Base-by-base conservation (phyloP, 2,113 vertebrate species). In the human (Homo sapiens) region DNA sequence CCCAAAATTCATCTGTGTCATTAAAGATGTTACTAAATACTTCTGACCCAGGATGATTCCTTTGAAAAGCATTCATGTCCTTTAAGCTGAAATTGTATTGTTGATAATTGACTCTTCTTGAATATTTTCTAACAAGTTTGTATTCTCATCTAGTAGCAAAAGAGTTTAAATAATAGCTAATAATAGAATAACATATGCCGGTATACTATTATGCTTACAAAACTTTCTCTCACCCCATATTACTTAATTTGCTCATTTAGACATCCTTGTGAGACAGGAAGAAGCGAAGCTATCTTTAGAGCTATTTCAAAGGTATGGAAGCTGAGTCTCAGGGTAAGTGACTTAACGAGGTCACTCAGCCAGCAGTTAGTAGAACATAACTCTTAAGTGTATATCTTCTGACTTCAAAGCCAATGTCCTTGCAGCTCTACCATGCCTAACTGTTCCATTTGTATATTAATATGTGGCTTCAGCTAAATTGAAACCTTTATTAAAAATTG, bases 1-100 rank as follows among this genome's bases (percentile, higher is more conserved):
- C 78, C 72, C 40, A 86, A 64, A 92, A 96, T 89, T 97, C 68
- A 80, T 92, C 59, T 81, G 40, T 80, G 20, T 73, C 87, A 72
- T 94, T 88, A 92, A 90, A 94, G 52, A 90, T 94, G 35, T 94
- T 94, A 90, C 79, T 88, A 93, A 93, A 79, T 95, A 90, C 93
- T 95, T 84, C 50, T 92, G 43, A 48, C 38, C 20, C 23, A 64
- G 40, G 16, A 5, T 78, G 59, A 90, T 64, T 82, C 72, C 35
- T 96, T 88, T 92, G 92, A 57, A 90, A 95, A 48, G 22, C 18
- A 89, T 50, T 83, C 14, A 52, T n/a, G 48, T 48, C 38, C 27
- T 70, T 10, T 10, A 82, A 80, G 35, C 10, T 82, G 68, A 82
- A 87, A 96, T 5, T 64, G 27, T 13, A 72, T 88, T 79, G 13